Conservation (phyloP, 1,140 invertebrate species). For the Leptopilina clavipes region DNA sequence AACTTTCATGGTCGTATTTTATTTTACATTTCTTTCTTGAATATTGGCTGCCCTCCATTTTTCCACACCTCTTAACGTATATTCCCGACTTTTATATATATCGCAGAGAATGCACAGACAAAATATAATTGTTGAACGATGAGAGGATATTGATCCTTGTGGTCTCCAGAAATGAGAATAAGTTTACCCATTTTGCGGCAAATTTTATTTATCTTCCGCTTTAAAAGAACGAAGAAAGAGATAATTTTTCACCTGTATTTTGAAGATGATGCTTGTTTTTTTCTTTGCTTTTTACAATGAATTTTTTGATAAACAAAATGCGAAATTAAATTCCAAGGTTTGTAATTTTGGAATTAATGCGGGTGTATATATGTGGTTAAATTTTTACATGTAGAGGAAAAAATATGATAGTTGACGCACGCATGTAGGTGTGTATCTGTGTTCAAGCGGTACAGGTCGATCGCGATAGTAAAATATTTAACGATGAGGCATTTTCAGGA, state of each 20-base stretch:
- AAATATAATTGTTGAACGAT: background rate
- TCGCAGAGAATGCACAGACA: background rate
- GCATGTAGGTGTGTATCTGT: background rate
- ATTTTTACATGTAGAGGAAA: background rate
- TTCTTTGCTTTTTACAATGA: too few species aligned
- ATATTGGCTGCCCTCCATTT: background rate
- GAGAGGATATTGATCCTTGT: background rate
- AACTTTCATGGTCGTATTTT: conserved; percentile 4
- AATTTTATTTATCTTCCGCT: background rate
- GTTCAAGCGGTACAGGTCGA: conserved; percentile 49
- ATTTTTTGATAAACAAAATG: too few species aligned
- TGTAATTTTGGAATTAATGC: conserved; percentile 7
- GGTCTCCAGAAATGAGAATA: background rate
- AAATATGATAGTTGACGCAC: background rate
- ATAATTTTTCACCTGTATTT: too few species aligned
- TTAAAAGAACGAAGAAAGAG: background rate
- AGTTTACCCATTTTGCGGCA: background rate
- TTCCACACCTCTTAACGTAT: conserved; percentile 19
- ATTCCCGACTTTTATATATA: background rate
- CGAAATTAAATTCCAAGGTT: background rate
- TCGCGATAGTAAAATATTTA: conserved; percentile 71
- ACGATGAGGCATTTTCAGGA: conserved; percentile 68
- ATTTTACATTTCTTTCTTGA: conserved; percentile 24
- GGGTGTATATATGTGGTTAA: background rate
- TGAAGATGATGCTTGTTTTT: too few species aligned